phyloP scores from a whole-genome alignment of 2,888 invertebrate species.

The Sepioteuthis lessoniana region DNA sequence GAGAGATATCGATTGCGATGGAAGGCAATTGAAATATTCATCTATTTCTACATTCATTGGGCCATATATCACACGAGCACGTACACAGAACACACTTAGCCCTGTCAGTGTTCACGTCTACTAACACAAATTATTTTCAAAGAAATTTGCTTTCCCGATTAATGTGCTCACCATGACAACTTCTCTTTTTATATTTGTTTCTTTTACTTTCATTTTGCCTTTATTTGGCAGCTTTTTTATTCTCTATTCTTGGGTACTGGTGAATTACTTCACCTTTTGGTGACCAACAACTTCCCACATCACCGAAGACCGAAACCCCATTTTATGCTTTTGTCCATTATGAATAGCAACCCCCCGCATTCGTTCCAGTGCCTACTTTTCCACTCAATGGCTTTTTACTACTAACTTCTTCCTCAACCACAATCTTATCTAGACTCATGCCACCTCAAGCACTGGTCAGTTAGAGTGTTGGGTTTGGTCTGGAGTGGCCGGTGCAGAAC shows the following conservation, averaged over 20 bases:
- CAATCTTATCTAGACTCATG: rapidly evolving
- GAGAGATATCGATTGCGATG: no score
- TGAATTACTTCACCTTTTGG: constrained; percentile 33
- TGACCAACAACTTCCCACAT: background rate
- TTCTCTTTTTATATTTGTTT: no score
- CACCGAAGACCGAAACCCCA: background rate
- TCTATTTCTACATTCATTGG: no score
- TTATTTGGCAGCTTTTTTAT: background rate
- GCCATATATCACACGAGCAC: no score
- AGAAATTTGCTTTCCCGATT: no score
- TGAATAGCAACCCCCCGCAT: background rate
- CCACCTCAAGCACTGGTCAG: background rate
- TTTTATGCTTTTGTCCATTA: constrained; percentile 33
- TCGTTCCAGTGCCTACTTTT: background rate
- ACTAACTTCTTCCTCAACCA: no score
- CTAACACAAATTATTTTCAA: no score
- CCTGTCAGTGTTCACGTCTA: no score
- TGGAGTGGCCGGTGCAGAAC: background rate
- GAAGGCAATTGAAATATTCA: no score
- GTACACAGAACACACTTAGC: no score
- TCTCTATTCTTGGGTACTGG: background rate
- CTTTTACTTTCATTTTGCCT: no score
- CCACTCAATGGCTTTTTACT: background rate
- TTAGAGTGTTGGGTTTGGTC: background rate
- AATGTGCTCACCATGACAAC: no score